Base-by-base conservation (phyloP, 1,140 invertebrate genomes). In the Ericerus pela region DNA sequence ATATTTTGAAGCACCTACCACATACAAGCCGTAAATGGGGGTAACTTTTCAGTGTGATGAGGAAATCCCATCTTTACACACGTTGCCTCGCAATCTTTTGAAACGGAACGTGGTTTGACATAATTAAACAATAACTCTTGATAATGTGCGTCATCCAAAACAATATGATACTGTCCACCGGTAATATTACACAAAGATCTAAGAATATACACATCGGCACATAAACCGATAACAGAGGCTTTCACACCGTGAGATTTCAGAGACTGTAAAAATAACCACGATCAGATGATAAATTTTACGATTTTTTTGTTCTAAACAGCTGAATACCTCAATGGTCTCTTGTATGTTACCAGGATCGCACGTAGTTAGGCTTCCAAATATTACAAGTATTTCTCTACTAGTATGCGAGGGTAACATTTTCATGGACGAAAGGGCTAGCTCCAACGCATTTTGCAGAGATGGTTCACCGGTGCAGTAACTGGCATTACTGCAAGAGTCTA, bases 261-360 rank as follows among this genome's bases (percentile, higher is more conserved):
- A 41, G 65, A 69, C 78, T 85, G 62, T 24, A 72, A 73, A 16
- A 51, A 64, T 61, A 53, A 58, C 22, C 11, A 60, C 43, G 47
- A n/a, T n/a, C n/a, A n/a, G n/a, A n/a, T n/a, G 37, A 51, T 53
- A 20, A 20, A 53, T 61, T 58, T 31, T 26, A 10, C n/a, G 8
- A 10, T 33, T 33, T 33, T 33, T 33, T 33, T 33, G 30, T 51
- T 33, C n/a, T 16, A 16, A 57, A 55, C 16, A 53, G 20, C 38
- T n/a, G n/a, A 18, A 56, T 57, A 88, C 85, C 70, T 87, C 75
- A 65, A 96, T 85, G 6, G 91, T 96, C 55, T 76, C 74, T 61
- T 79, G 81, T 26, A 98, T 95, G 66, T 97, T 89, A 22, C 85
- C 80, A 20, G 95, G 95, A 74, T 99, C 95, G 73, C 94, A 96